Conservation (phyloP, 1,140 invertebrate species). For the Papilio dardanus region DNA sequence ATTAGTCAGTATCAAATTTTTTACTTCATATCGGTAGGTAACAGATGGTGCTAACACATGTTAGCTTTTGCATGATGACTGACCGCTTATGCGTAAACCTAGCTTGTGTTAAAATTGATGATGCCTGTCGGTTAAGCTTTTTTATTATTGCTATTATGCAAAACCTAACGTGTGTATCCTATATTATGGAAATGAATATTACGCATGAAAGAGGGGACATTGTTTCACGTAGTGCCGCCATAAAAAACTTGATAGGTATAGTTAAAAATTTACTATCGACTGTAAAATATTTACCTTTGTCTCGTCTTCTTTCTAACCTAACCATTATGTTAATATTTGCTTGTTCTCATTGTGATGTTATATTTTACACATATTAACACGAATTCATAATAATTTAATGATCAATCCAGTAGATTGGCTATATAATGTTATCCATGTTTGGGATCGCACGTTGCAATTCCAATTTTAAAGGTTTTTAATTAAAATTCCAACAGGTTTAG, state of each 20-base stretch:
- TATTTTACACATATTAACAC: too few relatives aligned
- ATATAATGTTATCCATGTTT: neutral
- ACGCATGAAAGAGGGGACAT: too few relatives aligned
- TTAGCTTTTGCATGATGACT: neutral
- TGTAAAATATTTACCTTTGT: too few relatives aligned
- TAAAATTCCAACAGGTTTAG: neutral
- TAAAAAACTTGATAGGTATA: too few relatives aligned
- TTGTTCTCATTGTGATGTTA: too few relatives aligned
- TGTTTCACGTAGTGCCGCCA: too few relatives aligned
- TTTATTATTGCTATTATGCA: too few relatives aligned
- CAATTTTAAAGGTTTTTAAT: neutral
- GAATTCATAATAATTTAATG: neutral
- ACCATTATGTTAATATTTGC: too few relatives aligned
- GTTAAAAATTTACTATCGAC: too few relatives aligned
- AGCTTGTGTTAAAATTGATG: neutral
- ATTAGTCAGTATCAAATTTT: conserved; percentile 85
- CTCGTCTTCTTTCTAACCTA: too few relatives aligned
- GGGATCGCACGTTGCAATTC: neutral
- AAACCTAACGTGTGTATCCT: too few relatives aligned
- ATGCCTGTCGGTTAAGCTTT: neutral
- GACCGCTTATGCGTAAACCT: neutral
- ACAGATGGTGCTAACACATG: neutral
- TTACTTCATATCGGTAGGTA: neutral
- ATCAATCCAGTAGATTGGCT: neutral
- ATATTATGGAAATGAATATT: too few relatives aligned